These are phyloP conservation scores for Orycteropus afer DNA, from an alignment of 2,113 vertebrate genomes.

Conservation along the genomic window DNA sequence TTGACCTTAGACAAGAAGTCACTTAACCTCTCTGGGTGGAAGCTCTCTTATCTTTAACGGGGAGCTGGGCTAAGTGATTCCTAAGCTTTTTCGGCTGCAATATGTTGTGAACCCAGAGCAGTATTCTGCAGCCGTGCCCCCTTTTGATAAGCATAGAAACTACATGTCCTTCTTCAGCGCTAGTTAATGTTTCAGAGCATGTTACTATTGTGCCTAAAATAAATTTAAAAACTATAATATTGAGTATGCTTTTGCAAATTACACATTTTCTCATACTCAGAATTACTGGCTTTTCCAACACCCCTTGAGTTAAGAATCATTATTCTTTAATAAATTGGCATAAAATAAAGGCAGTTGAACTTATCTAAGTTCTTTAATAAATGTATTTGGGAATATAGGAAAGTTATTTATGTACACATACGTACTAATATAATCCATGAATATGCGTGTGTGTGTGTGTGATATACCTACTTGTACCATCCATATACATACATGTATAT, in stretches of 20 bases:
- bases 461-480: neutral
- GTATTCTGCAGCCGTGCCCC: neutral
- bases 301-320: neutral
- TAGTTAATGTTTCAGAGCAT: neutral
- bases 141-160: neutral
- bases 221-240: neutral
- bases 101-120: neutral
- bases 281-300: neutral
- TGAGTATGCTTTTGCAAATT: constrained; percentile 26
- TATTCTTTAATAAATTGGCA: neutral
- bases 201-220: neutral
- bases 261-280: neutral
- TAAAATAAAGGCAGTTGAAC: constrained; percentile 41
- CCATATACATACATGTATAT: neutral
- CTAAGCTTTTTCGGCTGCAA: neutral
- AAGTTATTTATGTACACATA: neutral
- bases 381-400: neutral
- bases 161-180: neutral
- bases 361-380: neutral
- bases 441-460: neutral
- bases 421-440: neutral
- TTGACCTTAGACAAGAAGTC: constrained; percentile 15
- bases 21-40: constrained; percentile 6
- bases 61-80: neutral
- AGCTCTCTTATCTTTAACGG: neutral